phyloP scores from a whole-genome alignment of 2,797 vertebrate species.

The Apogon hyalosoma region DNA sequence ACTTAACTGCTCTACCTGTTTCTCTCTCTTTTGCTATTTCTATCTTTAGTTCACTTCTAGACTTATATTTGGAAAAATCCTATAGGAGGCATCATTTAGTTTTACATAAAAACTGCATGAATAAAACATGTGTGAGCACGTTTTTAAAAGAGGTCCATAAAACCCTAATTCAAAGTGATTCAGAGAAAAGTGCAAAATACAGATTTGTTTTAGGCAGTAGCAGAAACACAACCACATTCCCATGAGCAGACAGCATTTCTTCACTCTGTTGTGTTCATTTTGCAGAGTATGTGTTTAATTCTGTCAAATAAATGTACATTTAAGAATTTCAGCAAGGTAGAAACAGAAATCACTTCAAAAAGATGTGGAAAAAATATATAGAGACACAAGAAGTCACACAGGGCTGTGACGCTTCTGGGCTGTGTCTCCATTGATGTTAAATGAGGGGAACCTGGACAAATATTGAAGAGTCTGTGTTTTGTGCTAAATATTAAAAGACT shows the following conservation, averaged over 20 bases:
- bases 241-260: not conserved
- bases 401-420: too few relatives aligned
- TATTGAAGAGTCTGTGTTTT: too few relatives aligned
- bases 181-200: not conserved
- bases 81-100: constrained; percentile 12
- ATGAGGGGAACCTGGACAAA: too few relatives aligned
- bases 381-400: too few relatives aligned
- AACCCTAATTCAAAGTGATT: not conserved
- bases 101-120: not conserved
- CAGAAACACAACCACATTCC: not conserved
- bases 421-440: too few relatives aligned
- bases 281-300: too few relatives aligned
- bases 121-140: not conserved
- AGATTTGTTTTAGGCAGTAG: not conserved
- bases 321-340: too few relatives aligned
- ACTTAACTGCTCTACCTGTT: not conserved
- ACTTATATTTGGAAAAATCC: not conserved
- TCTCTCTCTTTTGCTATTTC: constrained; percentile 10
- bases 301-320: too few relatives aligned
- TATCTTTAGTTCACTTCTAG: constrained; percentile 6
- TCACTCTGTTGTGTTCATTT: not conserved
- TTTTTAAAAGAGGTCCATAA: not conserved
- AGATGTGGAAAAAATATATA: too few relatives aligned
- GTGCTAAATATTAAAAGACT: too few relatives aligned
- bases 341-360: too few relatives aligned